phyloP scores from a whole-genome alignment of 2,888 invertebrate genomes.

The Automeris io region DNA sequence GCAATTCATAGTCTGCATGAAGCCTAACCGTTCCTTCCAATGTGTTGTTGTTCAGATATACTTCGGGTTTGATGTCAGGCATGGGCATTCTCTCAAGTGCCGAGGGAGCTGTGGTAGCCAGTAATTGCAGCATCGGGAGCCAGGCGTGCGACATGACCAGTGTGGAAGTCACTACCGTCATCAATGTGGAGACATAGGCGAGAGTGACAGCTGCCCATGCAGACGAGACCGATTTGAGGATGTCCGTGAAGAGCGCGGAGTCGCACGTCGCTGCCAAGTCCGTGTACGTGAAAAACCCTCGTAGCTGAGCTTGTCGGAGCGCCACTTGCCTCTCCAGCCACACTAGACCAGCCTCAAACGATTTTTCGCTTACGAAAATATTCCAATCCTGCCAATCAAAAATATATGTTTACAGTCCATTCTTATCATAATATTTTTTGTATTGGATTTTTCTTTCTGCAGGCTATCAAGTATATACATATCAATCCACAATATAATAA shows the following conservation, averaged over 20 bases:
- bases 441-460: too few species aligned
- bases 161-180: conserved; percentile 36
- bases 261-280: conserved; percentile 80
- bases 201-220: conserved; percentile 25
- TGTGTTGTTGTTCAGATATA: conserved; percentile 23
- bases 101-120: conserved; percentile 16
- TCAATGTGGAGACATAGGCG: conserved; percentile 22
- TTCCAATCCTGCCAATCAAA: conserved; percentile 84
- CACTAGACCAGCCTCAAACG: conserved; percentile 84
- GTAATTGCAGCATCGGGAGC: conserved; percentile 18
- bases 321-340: conserved; percentile 85
- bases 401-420: too few species aligned
- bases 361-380: conserved; percentile 85
- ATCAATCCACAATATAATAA: too few species aligned
- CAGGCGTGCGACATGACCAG: conserved; percentile 28
- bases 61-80: conserved; percentile 17
- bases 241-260: conserved; percentile 50
- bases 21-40: conserved; percentile 19
- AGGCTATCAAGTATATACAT: too few species aligned
- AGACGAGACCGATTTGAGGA: conserved; percentile 18
- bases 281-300: conserved; percentile 90
- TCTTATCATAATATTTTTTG: too few species aligned
- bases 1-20: conserved; percentile 15
- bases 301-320: conserved; percentile 80
- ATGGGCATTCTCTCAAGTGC: conserved; percentile 19